A percentile compares a stretch with the other conserved stretches of the same genome.
Evolutionary conservation across 2,888 invertebrate species (phyloP).

Genomic region (Rotaria macrura): DNA sequence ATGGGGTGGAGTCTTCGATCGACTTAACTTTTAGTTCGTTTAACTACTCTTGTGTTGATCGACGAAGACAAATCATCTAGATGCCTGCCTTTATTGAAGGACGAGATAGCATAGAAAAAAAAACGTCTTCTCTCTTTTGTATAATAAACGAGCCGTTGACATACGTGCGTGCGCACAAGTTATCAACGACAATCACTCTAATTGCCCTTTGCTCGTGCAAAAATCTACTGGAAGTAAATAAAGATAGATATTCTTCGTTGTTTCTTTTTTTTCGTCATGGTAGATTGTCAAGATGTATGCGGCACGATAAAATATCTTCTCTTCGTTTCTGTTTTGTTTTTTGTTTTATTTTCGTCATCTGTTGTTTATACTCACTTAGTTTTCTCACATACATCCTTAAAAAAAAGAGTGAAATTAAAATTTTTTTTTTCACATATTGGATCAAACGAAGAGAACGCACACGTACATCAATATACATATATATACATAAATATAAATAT

Average conservation of each 20-base stretch:
- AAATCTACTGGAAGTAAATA: not conserved
- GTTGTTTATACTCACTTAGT: not conserved
- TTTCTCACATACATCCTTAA: not conserved
- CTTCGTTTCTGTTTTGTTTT: not conserved
- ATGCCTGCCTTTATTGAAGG: not conserved
- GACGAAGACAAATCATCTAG: constrained; percentile 6
- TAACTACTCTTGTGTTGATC: not conserved
- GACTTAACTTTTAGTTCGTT: not conserved
- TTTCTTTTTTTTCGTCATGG: not conserved
- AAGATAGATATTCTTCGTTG: not conserved
- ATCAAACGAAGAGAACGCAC: constrained; percentile 2
- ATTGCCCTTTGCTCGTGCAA: constrained; percentile 14
- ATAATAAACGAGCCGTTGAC: constrained; percentile 15
- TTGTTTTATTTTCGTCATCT: not conserved
- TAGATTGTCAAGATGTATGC: not conserved
- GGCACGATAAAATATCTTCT: not conserved
- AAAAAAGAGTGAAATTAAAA: not conserved
- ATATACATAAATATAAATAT: too few species aligned
- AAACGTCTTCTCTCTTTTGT: not conserved
- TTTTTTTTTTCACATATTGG: not conserved
- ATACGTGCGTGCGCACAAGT: constrained; percentile 12
- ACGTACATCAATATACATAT: too few species aligned
- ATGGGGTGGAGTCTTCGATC: not conserved
- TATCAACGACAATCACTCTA: not conserved
- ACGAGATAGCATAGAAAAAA: not conserved